Evolutionary conservation across 1,140 invertebrate species (phyloP).

Genomic region (Cydia strobilella): DNA sequence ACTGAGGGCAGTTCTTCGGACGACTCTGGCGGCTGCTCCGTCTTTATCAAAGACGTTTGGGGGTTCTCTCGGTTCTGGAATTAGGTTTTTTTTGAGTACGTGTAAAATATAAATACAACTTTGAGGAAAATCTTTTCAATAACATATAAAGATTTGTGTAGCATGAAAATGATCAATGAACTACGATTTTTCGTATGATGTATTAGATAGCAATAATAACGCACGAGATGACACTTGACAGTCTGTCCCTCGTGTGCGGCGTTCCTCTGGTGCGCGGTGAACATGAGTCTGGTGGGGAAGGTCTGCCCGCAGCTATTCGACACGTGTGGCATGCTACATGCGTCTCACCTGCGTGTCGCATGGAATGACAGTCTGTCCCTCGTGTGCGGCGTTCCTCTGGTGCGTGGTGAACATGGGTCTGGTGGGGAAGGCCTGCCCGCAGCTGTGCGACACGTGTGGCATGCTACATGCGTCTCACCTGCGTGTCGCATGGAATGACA

Average conservation of each 20-base stretch:
- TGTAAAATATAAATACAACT: background rate
- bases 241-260: conserved; percentile 76
- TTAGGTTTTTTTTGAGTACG: background rate
- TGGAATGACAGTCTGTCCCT: conserved; percentile 68
- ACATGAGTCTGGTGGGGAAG: conserved; percentile 75
- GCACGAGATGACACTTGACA: conserved; percentile 58
- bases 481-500: too few species aligned
- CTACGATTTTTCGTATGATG: too few species aligned
- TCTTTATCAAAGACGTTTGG: background rate
- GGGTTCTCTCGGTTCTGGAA: background rate
- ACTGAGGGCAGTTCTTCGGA: conserved; percentile 29
- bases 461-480: conserved; percentile 9
- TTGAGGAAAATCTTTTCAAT: too few species aligned
- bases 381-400: conserved; percentile 70
- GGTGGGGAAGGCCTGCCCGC: too few species aligned
- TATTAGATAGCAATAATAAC: background rate
- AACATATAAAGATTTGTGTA: too few species aligned
- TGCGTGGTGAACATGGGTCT: too few species aligned
- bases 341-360: conserved; percentile 36
- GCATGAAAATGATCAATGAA: too few species aligned
- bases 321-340: background rate
- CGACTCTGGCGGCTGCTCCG: background rate
- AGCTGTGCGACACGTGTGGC: conserved; percentile 62
- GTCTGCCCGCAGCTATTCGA: conserved; percentile 64
- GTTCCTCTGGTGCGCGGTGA: conserved; percentile 79